Evolutionary conservation across 2,113 vertebrate species (phyloP), one percentile per base, ranked within the genome.

Genomic region (Argyrosomus japonicus): DNA sequence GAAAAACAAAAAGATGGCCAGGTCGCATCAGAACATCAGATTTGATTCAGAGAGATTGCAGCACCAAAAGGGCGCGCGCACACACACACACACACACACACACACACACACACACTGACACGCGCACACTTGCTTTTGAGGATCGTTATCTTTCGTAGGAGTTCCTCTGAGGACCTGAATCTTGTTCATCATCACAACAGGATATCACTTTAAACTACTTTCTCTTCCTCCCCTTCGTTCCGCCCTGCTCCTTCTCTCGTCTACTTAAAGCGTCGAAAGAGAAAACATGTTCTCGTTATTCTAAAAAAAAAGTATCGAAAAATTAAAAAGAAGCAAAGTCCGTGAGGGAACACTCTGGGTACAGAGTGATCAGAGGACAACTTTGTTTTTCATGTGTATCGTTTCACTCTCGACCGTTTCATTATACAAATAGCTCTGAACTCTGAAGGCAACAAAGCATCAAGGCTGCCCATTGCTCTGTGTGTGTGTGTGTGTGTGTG

Each of bases 391-490:
- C 12, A 68, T 77, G 78, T 69, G 27, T 21, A 48, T 72, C 53
- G 63, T 50, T 80, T 40, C 7, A 6, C 71, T 83, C 54, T 73
- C 9, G 11, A 36, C 62, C 18, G 58, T 64, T 84, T 74, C 54
- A 76, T 79, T 77, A 76, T 58, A 29, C 9, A 25, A 83, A 86
- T 51, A 40, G 36, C 60, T 76, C 70, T 43, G 69, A 86, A 87
- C 68, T 86, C 29, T 17, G n/a, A 79, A 89, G 47, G 77, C 77
- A 84, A 72, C 70, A 79, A 78, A 79, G 81, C 78, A 89, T 80
- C 83, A 75, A 81, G 82, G 82, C 87, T 88, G 83, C 80, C 79
- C 75, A 67, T 76, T 27, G 86, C 81, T 90, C 43, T 50, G 50
- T 48, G 36, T 71, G 2, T 69, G 74, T 23, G 50, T 72, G 75